Percentiles rank a stretch among this genome's conserved stretches.
Conservation (phyloP, 2,888 invertebrate genomes). For the Callinectes sapidus region DNA sequence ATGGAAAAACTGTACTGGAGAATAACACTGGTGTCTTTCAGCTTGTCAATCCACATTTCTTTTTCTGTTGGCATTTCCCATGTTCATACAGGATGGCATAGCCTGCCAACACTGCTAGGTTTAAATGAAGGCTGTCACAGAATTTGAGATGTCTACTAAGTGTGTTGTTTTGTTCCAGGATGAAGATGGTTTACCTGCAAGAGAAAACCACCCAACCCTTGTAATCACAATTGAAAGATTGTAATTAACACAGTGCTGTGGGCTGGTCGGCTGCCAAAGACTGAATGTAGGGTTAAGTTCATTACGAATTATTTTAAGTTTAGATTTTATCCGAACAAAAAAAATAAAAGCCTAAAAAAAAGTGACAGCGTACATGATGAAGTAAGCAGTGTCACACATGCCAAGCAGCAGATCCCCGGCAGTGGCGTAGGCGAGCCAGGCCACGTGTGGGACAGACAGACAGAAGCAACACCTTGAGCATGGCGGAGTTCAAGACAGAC, state of each 20-base stretch:
- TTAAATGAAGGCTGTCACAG: too few relatives aligned
- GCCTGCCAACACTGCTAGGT: too few relatives aligned
- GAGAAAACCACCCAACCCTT: slow-evolving; percentile 54
- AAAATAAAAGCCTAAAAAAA: not conserved
- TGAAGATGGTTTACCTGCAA: slow-evolving; percentile 38
- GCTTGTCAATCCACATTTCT: too few relatives aligned
- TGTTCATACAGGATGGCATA: too few relatives aligned
- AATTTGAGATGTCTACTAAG: too few relatives aligned
- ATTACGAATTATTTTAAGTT: not conserved
- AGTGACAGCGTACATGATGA: not conserved
- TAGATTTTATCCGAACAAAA: not conserved
- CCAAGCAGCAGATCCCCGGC: not conserved
- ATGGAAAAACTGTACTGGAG: too few relatives aligned
- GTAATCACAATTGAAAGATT: slow-evolving; percentile 44
- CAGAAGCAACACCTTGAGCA: not conserved
- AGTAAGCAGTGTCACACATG: not conserved
- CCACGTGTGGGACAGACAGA: not conserved
- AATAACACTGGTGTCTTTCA: too few relatives aligned
- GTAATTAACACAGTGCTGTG: slow-evolving; percentile 60
- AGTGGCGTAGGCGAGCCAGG: not conserved
- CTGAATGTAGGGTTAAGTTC: not conserved
- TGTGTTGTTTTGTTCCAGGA: slow-evolving; percentile 32
- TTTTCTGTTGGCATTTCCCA: too few relatives aligned
- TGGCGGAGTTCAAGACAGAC: slow-evolving; percentile 18
- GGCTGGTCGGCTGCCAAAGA: slow-evolving; percentile 30